These are phyloP conservation scores for Drosophila murphyi DNA, from an alignment of 1,140 invertebrate species.

Conservation along the genomic window DNA sequence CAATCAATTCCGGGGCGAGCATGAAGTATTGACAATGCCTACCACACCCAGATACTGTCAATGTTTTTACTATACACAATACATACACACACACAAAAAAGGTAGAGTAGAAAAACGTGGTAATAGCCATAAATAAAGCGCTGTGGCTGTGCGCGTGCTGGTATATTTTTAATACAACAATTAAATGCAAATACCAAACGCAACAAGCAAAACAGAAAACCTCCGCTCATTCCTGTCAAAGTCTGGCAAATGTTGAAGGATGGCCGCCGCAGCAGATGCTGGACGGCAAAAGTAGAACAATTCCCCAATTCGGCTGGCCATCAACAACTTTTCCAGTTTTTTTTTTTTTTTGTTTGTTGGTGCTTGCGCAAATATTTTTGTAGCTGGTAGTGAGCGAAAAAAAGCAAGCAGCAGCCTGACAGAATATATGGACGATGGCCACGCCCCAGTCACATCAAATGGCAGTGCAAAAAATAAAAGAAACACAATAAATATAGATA, in stretches of 20 bases:
- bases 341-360: slow-evolving; percentile 52
- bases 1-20: slow-evolving; percentile 49
- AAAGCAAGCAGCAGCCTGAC: slow-evolving; percentile 57
- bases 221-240: slow-evolving; percentile 6
- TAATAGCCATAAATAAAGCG: slow-evolving; percentile 65
- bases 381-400: slow-evolving; percentile 37
- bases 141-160: slow-evolving; percentile 43
- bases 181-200: slow-evolving; percentile 76
- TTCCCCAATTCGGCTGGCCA: slow-evolving; percentile 46
- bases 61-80: slow-evolving; percentile 37
- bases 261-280: slow-evolving; percentile 56
- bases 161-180: slow-evolving; percentile 79
- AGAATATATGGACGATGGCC: slow-evolving; percentile 65
- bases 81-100: slow-evolving; percentile 32
- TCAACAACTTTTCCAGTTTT: slow-evolving; percentile 53
- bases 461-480: slow-evolving; percentile 5
- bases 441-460: slow-evolving; percentile 53
- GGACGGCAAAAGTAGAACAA: slow-evolving; percentile 37
- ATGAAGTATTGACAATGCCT: slow-evolving; percentile 43
- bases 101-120: slow-evolving; percentile 43
- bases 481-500: background rate
- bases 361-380: slow-evolving; percentile 68
- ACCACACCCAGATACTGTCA: slow-evolving; percentile 70
- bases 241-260: slow-evolving; percentile 60
- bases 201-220: slow-evolving; percentile 45